Evolutionary conservation across 2,797 vertebrate genomes (phyloP).

Genomic region (Hipposideros larvatus): DNA sequence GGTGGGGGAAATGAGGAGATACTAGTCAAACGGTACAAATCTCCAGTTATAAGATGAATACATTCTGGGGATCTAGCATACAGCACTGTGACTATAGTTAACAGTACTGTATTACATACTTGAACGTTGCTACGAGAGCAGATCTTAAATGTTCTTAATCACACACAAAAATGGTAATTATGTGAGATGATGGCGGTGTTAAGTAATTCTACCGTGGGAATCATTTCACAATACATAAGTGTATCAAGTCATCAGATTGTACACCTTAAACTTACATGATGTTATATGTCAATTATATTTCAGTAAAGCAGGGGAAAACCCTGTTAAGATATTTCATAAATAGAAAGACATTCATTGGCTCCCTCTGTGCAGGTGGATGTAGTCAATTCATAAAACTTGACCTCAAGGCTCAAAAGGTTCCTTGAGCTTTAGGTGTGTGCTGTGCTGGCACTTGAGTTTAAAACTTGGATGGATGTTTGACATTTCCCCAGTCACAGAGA

Average conservation of each 20-base stretch:
- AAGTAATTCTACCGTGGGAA: neutral
- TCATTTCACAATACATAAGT: neutral
- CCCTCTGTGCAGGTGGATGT: neutral
- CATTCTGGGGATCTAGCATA: neutral
- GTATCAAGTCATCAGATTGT: neutral
- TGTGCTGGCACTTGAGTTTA: neutral
- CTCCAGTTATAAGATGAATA: neutral
- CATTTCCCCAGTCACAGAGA: neutral
- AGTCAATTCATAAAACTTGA: slow-evolving; percentile 3
- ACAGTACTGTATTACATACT: neutral
- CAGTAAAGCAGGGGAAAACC: neutral
- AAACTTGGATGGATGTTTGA: neutral
- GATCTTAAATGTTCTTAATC: neutral
- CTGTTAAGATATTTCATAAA: neutral
- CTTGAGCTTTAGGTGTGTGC: neutral
- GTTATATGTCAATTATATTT: neutral
- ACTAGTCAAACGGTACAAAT: neutral
- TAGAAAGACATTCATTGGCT: neutral
- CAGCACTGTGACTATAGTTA: neutral
- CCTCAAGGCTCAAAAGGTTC: neutral
- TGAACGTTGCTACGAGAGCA: neutral
- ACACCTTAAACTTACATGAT: neutral
- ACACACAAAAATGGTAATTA: neutral
- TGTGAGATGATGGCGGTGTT: neutral
- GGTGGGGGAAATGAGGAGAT: neutral